These are phyloP conservation scores for Paramisgurnus dabryanus DNA, from an alignment of 2,113 vertebrate species.

Conservation along the genomic window DNA sequence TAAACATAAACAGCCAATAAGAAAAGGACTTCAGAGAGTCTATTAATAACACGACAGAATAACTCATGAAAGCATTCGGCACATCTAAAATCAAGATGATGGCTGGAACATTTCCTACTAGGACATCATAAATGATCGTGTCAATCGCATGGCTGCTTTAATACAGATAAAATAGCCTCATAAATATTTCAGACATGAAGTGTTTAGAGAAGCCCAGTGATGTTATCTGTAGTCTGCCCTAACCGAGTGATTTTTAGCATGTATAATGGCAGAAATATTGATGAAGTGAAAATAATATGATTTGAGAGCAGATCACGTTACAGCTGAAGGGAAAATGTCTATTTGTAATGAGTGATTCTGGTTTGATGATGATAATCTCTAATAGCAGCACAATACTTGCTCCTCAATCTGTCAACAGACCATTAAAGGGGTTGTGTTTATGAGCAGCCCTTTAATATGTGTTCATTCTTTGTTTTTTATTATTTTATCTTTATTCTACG, in stretches of 20 bases:
- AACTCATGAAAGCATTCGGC: not conserved
- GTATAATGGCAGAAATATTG: not conserved
- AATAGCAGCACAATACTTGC: no score
- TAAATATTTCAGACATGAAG: not conserved
- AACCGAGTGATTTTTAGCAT: not conserved
- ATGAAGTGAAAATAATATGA: not conserved
- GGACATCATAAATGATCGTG: not conserved
- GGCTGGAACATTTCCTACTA: not conserved
- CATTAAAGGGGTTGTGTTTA: no score
- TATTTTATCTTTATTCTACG: no score
- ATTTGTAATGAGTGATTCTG: no score
- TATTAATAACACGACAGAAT: not conserved
- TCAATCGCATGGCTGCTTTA: slow-evolving; percentile 13
- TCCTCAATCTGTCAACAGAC: no score
- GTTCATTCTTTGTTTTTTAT: no score
- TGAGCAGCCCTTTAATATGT: no score
- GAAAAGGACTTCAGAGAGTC: not conserved
- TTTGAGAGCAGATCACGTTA: no score
- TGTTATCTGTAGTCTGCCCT: not conserved
- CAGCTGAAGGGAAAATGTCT: no score
- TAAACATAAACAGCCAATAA: slow-evolving; percentile 1
- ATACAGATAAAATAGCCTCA: slow-evolving; percentile 26
- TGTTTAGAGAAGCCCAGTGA: not conserved
- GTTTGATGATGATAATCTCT: no score
- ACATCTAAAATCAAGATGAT: not conserved